These are phyloP conservation scores for Aldabrachelys gigantea DNA, from an alignment of 2,113 vertebrate genomes.

Conservation along the genomic window DNA sequence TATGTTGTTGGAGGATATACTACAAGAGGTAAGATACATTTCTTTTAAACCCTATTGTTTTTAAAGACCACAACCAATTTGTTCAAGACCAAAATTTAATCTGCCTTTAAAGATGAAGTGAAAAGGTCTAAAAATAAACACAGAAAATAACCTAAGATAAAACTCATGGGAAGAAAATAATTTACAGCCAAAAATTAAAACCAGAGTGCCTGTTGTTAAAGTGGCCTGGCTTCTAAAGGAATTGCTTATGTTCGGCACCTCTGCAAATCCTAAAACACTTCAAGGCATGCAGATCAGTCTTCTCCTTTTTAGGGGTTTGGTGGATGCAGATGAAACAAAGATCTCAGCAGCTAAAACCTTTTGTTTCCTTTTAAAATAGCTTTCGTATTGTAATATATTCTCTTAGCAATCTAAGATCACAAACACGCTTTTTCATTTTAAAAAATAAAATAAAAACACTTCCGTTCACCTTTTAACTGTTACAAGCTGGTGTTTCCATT, in stretches of 20 bases:
- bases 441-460: rapidly evolving
- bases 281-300: neutral
- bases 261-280: neutral
- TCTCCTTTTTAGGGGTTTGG: neutral
- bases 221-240: neutral
- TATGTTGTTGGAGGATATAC: slow-evolving; percentile 97
- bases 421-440: neutral
- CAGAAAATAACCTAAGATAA: neutral
- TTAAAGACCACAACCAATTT: neutral
- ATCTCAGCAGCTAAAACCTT: neutral
- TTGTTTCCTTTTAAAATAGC: neutral
- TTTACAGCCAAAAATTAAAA: neutral
- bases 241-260: neutral
- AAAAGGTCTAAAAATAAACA: neutral
- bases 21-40: slow-evolving; percentile 83
- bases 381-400: neutral
- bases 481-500: neutral
- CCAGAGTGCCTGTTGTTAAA: neutral
- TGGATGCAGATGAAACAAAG: neutral
- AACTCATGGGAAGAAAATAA: neutral
- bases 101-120: neutral
- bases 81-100: neutral
- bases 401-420: neutral
- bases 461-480: neutral
- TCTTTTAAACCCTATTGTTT: neutral